phyloP scores from a whole-genome alignment of 92 coral and sea anemone species.

The Porites evermanni region DNA sequence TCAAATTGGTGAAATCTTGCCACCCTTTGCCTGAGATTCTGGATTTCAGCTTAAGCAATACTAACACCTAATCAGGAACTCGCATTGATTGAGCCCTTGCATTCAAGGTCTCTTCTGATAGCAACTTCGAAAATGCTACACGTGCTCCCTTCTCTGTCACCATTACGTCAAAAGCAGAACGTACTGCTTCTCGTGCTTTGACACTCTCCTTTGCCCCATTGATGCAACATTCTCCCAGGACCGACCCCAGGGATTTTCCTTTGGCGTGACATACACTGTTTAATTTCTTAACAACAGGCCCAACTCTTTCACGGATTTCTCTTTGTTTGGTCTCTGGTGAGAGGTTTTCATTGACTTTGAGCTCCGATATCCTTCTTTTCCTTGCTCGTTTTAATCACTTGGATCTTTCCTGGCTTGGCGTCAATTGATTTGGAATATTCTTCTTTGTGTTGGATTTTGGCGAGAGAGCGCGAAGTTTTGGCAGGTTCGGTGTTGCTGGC shows the following conservation, averaged over 20 bases:
- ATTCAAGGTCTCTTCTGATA: neutral
- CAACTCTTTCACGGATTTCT: neutral
- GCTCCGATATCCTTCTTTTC: neutral
- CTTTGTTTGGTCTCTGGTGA: conserved; percentile 4
- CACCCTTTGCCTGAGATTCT: conserved; percentile 15
- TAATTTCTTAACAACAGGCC: neutral
- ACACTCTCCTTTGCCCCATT: neutral
- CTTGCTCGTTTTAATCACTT: neutral
- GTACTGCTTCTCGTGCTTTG: neutral
- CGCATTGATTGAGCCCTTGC: neutral
- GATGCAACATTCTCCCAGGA: neutral
- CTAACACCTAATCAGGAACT: conserved; percentile 7
- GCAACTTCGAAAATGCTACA: neutral
- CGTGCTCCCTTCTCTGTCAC: neutral
- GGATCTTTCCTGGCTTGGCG: neutral
- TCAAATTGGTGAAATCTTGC: conserved; percentile 14
- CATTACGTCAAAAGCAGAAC: neutral
- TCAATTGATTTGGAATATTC: too few relatives aligned
- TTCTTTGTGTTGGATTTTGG: neutral
- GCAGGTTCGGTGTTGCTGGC: neutral
- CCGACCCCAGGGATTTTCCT: neutral
- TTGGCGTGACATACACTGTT: neutral
- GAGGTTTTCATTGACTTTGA: neutral
- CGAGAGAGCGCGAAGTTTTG: neutral
- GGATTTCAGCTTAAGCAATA: conserved; percentile 1